Percentiles rank a stretch among this genome's conserved stretches.
phyloP scores from a whole-genome alignment of 2,888 invertebrate species.

The Apamea crenata region DNA sequence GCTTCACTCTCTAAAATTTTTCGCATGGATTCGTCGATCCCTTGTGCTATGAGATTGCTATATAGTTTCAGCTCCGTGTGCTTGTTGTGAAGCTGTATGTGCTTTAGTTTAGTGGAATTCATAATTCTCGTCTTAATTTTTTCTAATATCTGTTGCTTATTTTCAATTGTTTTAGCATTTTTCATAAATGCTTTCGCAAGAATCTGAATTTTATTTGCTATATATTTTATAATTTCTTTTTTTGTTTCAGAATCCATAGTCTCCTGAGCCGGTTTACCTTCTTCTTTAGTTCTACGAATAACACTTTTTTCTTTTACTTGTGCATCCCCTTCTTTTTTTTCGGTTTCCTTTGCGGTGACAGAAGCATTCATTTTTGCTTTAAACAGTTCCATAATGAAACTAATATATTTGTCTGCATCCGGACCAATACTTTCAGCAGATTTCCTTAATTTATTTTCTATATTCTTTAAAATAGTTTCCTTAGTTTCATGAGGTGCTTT shows the following conservation, averaged over 20 bases:
- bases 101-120: slow-evolving; percentile 63
- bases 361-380: slow-evolving; percentile 62
- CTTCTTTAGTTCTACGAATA: slow-evolving; percentile 22
- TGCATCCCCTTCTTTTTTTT: neutral
- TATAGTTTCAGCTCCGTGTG: slow-evolving; percentile 68
- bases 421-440: slow-evolving; percentile 69
- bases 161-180: slow-evolving; percentile 63
- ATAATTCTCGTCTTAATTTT: slow-evolving; percentile 67
- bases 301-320: slow-evolving; percentile 11
- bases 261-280: neutral
- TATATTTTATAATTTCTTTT: slow-evolving; percentile 61
- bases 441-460: slow-evolving; percentile 72
- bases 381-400: slow-evolving; percentile 79
- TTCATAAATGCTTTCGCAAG: slow-evolving; percentile 68
- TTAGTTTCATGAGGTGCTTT: slow-evolving; percentile 64
- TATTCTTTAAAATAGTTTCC: slow-evolving; percentile 62
- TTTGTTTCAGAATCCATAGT: slow-evolving; percentile 37
- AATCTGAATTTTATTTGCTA: slow-evolving; percentile 71
- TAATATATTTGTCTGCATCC: slow-evolving; percentile 74
- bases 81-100: slow-evolving; percentile 61
- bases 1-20: slow-evolving; percentile 41
- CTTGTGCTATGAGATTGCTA: slow-evolving; percentile 68
- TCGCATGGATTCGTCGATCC: slow-evolving; percentile 64
- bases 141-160: slow-evolving; percentile 68
- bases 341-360: slow-evolving; percentile 32